Base-by-base conservation (phyloP, 2,113 vertebrate genomes). In the Tragelaphus strepsiceros region DNA sequence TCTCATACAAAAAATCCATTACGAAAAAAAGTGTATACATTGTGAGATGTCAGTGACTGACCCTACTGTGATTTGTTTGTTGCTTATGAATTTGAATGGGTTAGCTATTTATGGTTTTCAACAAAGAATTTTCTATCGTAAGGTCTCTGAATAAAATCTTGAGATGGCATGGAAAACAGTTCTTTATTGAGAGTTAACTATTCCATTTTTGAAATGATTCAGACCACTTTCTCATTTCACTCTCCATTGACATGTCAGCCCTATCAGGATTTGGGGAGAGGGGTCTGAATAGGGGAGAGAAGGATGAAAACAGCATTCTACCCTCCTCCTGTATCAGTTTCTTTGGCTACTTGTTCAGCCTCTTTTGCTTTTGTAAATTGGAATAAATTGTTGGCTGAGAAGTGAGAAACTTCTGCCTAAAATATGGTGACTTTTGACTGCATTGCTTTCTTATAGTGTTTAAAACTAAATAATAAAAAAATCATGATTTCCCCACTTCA, bases 131-230 rank as follows among this genome's bases (percentile, higher is more conserved):
- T 93, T 95, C 91, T 90, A 58, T 59, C 46, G 88, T 46, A 91
- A 93, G 58, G 32, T 86, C n/a, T 49, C 54, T 96, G 82, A 97
- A 90, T 94, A 89, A 95, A 97, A 92, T 95, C 92, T 96, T 90
- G 78, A 91, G 91, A 89, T 30, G 51, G 32, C 43, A 13, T 94
- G n/a, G 81, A 49, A 92, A 95, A 92, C 35, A 96, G 3, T 77
- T 93, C 12, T 88, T 97, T 84, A 61, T 16, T 64, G 84, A 46
- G 85, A 86, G 64, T 62, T 90, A 88, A 56, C 61, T 62, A 0
- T 92, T 87, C 13, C 15, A 15, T 32, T 64, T 97, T 93, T 59
- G 39, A 53, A 78, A 81, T 61, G 61, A n/a, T 61, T 88, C 32
- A 51, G 59, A 54, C 39, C 26, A 16, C 46, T 32, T 81, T 82